phyloP scores from a whole-genome alignment of 2,113 vertebrate genomes.

The Sylvietta virens region DNA sequence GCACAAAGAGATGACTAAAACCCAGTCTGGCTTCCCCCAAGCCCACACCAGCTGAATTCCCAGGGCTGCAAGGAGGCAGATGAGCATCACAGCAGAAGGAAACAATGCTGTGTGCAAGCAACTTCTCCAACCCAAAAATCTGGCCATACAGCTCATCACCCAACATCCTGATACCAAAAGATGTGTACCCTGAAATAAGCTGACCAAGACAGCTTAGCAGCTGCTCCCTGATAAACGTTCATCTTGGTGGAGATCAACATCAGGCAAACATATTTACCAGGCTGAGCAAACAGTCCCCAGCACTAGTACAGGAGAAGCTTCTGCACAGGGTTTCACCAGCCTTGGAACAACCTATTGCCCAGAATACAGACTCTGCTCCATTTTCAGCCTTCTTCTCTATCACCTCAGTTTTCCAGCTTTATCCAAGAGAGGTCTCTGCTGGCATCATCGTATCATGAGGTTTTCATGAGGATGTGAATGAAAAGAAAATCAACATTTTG shows the following conservation, averaged over 20 bases:
- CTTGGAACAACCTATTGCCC: background rate
- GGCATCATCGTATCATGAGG: background rate
- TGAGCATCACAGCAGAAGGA: background rate
- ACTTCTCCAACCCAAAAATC: background rate
- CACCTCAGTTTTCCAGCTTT: background rate
- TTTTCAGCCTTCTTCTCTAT: background rate
- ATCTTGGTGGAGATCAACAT: background rate
- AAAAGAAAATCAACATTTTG: background rate
- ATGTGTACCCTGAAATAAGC: fast-evolving
- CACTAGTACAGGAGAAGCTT: background rate
- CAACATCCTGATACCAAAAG: background rate
- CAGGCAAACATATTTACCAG: background rate
- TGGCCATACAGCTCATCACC: background rate
- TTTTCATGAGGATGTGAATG: background rate
- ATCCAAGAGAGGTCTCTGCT: background rate
- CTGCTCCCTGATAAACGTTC: background rate
- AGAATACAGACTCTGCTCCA: background rate
- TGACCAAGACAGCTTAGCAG: background rate
- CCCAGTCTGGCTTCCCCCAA: background rate
- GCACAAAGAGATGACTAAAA: background rate
- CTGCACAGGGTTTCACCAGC: background rate
- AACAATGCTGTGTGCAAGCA: background rate
- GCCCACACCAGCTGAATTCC: background rate
- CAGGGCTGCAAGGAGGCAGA: background rate
- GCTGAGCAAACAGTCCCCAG: background rate